Base-by-base conservation (phyloP, 2,113 vertebrate species). In the Vidua chalybeata region DNA sequence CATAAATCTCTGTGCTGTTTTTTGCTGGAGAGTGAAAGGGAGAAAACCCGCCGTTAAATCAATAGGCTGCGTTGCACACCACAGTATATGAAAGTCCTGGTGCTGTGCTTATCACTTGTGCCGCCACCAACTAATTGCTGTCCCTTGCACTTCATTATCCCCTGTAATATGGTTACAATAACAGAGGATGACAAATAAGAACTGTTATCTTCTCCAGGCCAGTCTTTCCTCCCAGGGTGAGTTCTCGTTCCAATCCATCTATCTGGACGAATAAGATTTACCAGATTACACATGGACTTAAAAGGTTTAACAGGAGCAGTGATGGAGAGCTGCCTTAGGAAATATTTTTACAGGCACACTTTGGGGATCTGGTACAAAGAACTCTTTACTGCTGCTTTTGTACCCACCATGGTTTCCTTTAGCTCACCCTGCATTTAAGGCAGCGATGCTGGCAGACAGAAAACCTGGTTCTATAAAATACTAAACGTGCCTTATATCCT, bases 41-140 rank as follows among this genome's bases (percentile, higher is more conserved):
- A 78, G 84, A 92, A 94, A 97, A 94, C 85, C 64, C 63, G 69
- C 73, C 0, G 9, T 63, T 69, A 81, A 94, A 95, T 97, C 95
- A 95, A 97, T 94, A 96, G 93, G 81, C 94, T 93, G 96, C 89
- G 56, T 92, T 94, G 93, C 92, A 85, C 96, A 87, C 76, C 75
- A 33, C 69, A 88, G 78, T 33, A 7, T n/a, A 62, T 79, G 92
- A 74, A 68, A 89, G 86, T 89, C 69, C 96, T 56, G 87, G 83
- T 63, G 15, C 87, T 31, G 27, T 13, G 90, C 94, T 96, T 97
- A 95, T 90, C 90, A 61, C 89, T 84, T 84, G 76, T 35, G 88
- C 92, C 90, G 95, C 95, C 90, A 94, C 77, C 92, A 26, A 89
- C 92, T 97, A 97, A 97, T 96, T 96, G 96, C 93, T 82, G 73